Conservation (phyloP, 2,888 invertebrate genomes). For the Petrolisthes cinctipes region DNA sequence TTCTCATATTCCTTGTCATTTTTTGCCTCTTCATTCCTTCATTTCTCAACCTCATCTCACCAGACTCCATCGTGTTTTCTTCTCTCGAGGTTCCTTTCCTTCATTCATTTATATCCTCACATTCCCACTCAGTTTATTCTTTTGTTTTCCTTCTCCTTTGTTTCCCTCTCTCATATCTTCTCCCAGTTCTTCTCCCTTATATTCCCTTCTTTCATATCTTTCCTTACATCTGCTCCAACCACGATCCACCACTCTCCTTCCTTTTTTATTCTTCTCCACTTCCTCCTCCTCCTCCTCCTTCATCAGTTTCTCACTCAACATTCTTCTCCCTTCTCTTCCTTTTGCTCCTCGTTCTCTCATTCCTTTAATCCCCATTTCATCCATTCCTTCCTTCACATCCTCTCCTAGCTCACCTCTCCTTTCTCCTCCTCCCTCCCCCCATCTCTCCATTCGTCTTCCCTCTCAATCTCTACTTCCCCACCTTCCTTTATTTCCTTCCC, state of each 20-base stretch:
- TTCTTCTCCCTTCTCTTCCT: background rate
- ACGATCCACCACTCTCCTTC: too few relatives aligned
- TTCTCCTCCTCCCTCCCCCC: background rate
- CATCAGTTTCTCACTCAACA: conserved; percentile 71
- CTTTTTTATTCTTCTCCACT: background rate
- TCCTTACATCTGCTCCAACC: background rate
- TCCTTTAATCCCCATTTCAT: background rate
- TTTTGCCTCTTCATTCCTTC: background rate
- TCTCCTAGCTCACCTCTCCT: background rate
- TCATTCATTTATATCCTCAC: too few relatives aligned
- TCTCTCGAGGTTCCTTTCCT: too few relatives aligned
- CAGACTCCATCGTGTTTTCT: background rate
- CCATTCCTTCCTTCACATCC: background rate
- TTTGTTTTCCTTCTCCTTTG: too few relatives aligned
- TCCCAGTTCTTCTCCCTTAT: background rate
- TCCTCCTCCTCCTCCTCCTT: background rate
- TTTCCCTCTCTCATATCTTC: background rate
- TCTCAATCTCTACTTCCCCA: background rate
- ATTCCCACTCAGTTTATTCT: too few relatives aligned
- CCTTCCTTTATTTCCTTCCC: background rate
- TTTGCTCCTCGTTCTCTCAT: background rate
- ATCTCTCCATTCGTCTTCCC: background rate
- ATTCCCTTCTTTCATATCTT: background rate
- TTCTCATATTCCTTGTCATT: background rate
- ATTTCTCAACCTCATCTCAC: background rate